A percentile compares a stretch with the other conserved stretches of the same genome.
Conservation (phyloP, 2,797 vertebrate species). For the Anguilla pacifica region DNA sequence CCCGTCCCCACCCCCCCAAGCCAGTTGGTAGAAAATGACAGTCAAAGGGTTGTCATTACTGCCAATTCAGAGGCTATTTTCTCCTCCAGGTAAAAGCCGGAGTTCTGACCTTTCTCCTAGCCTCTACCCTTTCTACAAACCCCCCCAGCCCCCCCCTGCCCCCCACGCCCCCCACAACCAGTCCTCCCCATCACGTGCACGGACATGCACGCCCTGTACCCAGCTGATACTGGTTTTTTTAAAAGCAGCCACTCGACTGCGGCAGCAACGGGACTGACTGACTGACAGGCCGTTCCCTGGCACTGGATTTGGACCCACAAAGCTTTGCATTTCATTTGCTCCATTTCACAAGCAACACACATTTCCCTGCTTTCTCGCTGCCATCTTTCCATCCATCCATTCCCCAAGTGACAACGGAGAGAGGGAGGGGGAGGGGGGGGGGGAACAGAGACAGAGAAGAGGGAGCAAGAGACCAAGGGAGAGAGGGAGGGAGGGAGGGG, state of each 20-base stretch:
- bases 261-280: slow-evolving; percentile 75
- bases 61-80: slow-evolving; percentile 49
- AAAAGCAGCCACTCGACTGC: slow-evolving; percentile 58
- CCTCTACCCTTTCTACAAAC: background rate
- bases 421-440: background rate
- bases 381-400: slow-evolving; percentile 78
- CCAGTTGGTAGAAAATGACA: slow-evolving; percentile 22
- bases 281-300: slow-evolving; percentile 80
- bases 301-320: slow-evolving; percentile 76
- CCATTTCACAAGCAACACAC: slow-evolving; percentile 81
- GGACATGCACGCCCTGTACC: slow-evolving; percentile 11
- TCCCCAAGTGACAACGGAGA: slow-evolving; percentile 73
- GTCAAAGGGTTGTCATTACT: slow-evolving; percentile 32
- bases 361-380: slow-evolving; percentile 77
- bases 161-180: background rate
- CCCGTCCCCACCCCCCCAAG: background rate
- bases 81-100: slow-evolving; percentile 35
- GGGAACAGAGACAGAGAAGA: slow-evolving; percentile 27
- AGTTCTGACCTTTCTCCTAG: slow-evolving; percentile 10
- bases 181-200: slow-evolving; percentile 41
- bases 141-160: background rate
- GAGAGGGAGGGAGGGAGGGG: slow-evolving; percentile 38
- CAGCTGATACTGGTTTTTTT: slow-evolving; percentile 51
- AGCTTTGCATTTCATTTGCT: slow-evolving; percentile 84
- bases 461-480: background rate